Evolutionary conservation across 2,113 vertebrate species (phyloP).

Genomic region (Pao palembangensis): DNA sequence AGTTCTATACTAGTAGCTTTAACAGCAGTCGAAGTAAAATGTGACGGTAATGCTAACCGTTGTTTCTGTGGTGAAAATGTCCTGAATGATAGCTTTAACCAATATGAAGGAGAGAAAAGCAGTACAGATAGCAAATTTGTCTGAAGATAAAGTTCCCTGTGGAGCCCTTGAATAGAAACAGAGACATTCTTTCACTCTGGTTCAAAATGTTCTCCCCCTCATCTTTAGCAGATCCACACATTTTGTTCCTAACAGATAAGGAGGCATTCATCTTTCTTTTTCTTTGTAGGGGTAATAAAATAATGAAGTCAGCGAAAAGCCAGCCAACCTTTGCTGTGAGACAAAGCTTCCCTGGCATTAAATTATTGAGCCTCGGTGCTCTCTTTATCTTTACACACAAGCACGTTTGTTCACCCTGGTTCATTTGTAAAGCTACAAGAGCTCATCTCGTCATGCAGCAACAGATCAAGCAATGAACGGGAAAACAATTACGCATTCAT

Average conservation of each 20-base stretch:
- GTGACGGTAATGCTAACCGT: slow-evolving; percentile 6
- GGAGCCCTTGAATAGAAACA: slow-evolving; percentile 33
- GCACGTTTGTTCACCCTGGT: slow-evolving; percentile 21
- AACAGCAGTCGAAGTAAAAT: no score
- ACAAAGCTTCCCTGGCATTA: slow-evolving; percentile 38
- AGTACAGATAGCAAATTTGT: slow-evolving; percentile 46
- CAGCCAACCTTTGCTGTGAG: slow-evolving; percentile 45
- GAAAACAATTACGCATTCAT: neutral
- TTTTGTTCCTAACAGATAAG: slow-evolving; percentile 62
- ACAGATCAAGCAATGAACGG: slow-evolving; percentile 14
- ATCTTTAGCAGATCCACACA: slow-evolving; percentile 47
- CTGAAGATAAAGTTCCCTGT: slow-evolving; percentile 58
- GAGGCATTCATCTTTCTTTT: slow-evolving; percentile 59
- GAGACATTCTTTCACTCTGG: slow-evolving; percentile 32
- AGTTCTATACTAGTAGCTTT: no score
- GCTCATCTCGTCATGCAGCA: slow-evolving; percentile 24
- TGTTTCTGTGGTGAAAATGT: slow-evolving; percentile 8
- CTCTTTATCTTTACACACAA: slow-evolving; percentile 15
- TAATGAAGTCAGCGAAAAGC: slow-evolving; percentile 67
- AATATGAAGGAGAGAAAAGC: slow-evolving; percentile 31
- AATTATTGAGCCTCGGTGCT: slow-evolving; percentile 38
- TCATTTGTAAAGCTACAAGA: slow-evolving; percentile 24
- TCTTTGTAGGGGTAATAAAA: slow-evolving; percentile 62
- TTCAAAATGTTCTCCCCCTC: slow-evolving; percentile 33
- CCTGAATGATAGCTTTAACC: slow-evolving; percentile 41